Evolutionary conservation across 2,113 vertebrate genomes (phyloP).

Genomic region (Microcebus griseorufus): DNA sequence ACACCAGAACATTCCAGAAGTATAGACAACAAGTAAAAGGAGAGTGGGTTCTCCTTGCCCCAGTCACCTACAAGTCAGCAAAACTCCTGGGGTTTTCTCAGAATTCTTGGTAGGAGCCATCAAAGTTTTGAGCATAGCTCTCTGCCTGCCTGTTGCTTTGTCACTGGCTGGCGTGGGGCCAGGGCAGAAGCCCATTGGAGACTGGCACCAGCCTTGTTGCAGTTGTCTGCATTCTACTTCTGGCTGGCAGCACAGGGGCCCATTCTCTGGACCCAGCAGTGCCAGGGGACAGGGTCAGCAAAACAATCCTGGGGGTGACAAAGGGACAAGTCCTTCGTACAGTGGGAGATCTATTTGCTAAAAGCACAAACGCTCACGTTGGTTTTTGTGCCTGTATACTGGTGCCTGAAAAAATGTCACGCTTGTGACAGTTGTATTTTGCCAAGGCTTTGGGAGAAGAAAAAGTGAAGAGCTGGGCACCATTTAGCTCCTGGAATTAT

Average conservation of each 20-base stretch:
- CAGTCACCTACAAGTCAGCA: neutral
- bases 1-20: neutral
- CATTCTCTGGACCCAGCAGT: slow-evolving; percentile 78
- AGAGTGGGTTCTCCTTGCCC: neutral
- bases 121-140: slow-evolving; percentile 51
- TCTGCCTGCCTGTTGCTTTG: slow-evolving; percentile 88
- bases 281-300: slow-evolving; percentile 60
- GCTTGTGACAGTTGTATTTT: slow-evolving; percentile 34
- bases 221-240: slow-evolving; percentile 85
- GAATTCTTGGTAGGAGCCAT: neutral
- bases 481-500: slow-evolving; percentile 53
- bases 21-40: neutral
- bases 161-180: slow-evolving; percentile 89
- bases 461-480: slow-evolving; percentile 52
- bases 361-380: slow-evolving; percentile 24
- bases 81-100: neutral
- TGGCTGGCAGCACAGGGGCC: slow-evolving; percentile 83
- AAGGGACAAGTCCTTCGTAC: slow-evolving; percentile 61
- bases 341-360: slow-evolving; percentile 74
- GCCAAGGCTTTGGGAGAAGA: slow-evolving; percentile 49
- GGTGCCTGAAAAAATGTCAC: neutral
- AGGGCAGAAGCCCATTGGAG: slow-evolving; percentile 90
- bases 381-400: neutral
- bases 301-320: slow-evolving; percentile 75
- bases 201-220: slow-evolving; percentile 85